Conservation (phyloP, 2,888 invertebrate genomes). For the Mellilla xanthometata region DNA sequence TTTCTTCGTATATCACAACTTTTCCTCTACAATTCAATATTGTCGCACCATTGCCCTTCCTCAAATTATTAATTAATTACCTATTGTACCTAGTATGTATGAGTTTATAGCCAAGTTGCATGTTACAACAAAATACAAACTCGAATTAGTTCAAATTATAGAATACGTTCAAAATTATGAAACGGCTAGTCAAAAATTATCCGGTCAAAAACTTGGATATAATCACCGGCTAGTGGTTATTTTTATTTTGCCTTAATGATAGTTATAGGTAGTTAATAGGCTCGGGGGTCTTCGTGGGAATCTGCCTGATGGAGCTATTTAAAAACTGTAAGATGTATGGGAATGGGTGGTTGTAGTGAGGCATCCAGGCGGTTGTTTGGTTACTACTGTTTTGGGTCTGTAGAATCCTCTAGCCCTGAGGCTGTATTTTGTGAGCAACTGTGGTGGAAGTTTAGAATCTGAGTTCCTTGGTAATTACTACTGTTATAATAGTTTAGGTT, state of each 20-base stretch:
- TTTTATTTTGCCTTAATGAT: conserved; percentile 72
- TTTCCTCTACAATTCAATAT: too few relatives aligned
- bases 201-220: conserved; percentile 61
- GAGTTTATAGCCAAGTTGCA: background rate
- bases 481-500: too few relatives aligned
- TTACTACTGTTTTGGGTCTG: conserved; percentile 18
- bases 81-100: too few relatives aligned
- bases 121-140: conserved; percentile 3
- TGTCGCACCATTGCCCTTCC: too few relatives aligned
- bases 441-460: too few relatives aligned
- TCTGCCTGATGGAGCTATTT: conserved; percentile 33
- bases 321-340: conserved; percentile 21
- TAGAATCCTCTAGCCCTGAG: background rate
- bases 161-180: conserved; percentile 19
- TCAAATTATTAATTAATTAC: too few relatives aligned
- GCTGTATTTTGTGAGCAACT: background rate
- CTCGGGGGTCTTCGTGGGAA: conserved; percentile 65
- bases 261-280: conserved; percentile 68
- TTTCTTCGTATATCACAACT: too few relatives aligned
- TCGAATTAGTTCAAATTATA: conserved; percentile 30
- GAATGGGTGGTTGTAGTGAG: conserved; percentile 18
- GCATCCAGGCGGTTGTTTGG: conserved; percentile 11
- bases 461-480: too few relatives aligned
- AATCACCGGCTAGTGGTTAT: conserved; percentile 57
- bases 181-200: conserved; percentile 59